Evolutionary conservation across 2,797 vertebrate species (phyloP).

Genomic region (Acrossocheilus fasciatus): DNA sequence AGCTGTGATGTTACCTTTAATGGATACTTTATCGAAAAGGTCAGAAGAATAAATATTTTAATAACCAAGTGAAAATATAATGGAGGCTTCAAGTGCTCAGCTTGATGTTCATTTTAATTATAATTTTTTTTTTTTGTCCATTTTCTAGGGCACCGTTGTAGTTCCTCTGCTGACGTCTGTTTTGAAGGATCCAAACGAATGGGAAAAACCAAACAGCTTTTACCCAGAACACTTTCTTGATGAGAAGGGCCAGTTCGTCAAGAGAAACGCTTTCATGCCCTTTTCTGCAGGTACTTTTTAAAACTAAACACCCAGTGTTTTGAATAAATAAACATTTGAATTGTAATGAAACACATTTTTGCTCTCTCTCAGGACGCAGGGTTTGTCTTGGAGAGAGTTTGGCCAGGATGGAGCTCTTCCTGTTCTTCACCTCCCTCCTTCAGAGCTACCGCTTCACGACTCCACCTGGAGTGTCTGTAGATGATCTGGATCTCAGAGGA

Average conservation of each 20-base stretch:
- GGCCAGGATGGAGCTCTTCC: constrained; percentile 79
- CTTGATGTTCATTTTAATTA: neutral
- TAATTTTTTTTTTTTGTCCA: neutral
- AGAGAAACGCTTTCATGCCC: constrained; percentile 72
- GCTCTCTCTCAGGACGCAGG: constrained; percentile 64
- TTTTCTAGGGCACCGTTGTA: constrained; percentile 68
- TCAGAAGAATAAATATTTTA: neutral
- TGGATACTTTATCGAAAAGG: constrained; percentile 73
- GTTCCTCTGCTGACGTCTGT: constrained; percentile 62
- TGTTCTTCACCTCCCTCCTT: constrained; percentile 78
- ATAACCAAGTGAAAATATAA: neutral
- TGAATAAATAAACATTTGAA: neutral
- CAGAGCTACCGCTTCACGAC: constrained; percentile 73
- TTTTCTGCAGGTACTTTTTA: constrained; percentile 73
- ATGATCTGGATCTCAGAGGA: constrained; percentile 73
- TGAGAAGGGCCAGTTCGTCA: constrained; percentile 68
- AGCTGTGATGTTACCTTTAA: constrained; percentile 69
- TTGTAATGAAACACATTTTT: neutral
- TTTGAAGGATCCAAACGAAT: constrained; percentile 70
- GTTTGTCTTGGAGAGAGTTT: constrained; percentile 76
- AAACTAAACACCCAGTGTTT: neutral
- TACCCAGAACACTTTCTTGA: constrained; percentile 76
- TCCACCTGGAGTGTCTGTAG: constrained; percentile 68
- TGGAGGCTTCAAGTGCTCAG: no score
- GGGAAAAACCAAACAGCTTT: constrained; percentile 73